phyloP scores from a whole-genome alignment of 1,140 invertebrate genomes.

The Hydropsyche tenuis region DNA sequence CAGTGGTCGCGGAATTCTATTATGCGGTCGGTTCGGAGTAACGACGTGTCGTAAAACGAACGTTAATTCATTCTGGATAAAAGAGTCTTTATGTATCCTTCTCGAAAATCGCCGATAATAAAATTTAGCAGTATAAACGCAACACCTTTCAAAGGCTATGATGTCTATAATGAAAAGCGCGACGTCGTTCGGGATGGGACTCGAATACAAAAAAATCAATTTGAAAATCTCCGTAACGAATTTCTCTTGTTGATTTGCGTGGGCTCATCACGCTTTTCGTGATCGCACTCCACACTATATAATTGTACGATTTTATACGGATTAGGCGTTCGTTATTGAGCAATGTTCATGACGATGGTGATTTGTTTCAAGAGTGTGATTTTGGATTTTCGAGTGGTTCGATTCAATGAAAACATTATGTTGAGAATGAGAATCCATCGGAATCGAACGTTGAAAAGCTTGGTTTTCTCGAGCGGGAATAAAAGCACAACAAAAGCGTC shows the following conservation, averaged over 20 bases:
- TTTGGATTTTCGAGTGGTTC: too few relatives aligned
- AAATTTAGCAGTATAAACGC: not conserved
- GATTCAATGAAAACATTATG: too few relatives aligned
- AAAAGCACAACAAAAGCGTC: slow-evolving; percentile 26
- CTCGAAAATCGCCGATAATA: too few relatives aligned
- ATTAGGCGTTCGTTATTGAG: slow-evolving; percentile 4
- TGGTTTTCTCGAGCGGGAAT: not conserved
- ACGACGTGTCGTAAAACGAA: slow-evolving; percentile 9
- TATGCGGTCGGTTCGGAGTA: not conserved
- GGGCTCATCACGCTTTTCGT: slow-evolving; percentile 39
- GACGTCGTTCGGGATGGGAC: too few relatives aligned
- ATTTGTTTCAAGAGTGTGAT: too few relatives aligned
- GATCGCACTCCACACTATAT: slow-evolving; percentile 22
- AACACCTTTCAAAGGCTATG: not conserved
- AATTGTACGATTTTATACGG: slow-evolving; percentile 18
- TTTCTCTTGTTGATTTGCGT: slow-evolving; percentile 12
- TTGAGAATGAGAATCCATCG: not conserved
- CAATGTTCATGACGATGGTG: not conserved
- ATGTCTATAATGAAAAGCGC: too few relatives aligned
- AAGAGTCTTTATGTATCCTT: too few relatives aligned
- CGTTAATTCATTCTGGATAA: not conserved
- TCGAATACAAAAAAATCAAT: not conserved
- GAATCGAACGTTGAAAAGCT: slow-evolving; percentile 24
- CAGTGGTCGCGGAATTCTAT: not conserved
- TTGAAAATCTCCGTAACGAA: slow-evolving; percentile 1